Evolutionary conservation across 2,113 vertebrate species (phyloP).

Genomic region (Ariopsis seemanni): DNA sequence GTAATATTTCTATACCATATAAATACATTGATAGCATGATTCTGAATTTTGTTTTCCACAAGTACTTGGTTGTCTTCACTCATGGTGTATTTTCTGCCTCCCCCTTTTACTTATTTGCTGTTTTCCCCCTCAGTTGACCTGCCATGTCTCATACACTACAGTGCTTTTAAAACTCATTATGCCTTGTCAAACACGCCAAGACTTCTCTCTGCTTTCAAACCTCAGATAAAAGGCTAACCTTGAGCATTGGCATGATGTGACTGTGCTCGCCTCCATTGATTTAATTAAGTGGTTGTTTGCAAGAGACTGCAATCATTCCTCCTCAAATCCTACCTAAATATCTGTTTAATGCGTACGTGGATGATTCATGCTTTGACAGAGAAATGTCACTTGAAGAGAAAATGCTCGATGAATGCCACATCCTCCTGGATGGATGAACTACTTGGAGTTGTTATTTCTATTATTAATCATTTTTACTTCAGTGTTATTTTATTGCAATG

Average conservation of each 20-base stretch:
- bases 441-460: background rate
- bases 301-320: conserved; percentile 37
- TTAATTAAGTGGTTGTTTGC: conserved; percentile 48
- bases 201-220: conserved; percentile 37
- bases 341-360: conserved; percentile 40
- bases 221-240: conserved; percentile 62
- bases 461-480: background rate
- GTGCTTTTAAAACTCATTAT: conserved; percentile 53
- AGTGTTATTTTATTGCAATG: background rate
- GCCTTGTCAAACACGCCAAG: conserved; percentile 46
- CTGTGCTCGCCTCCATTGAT: conserved; percentile 29
- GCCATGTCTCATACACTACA: conserved; percentile 33
- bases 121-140: conserved; percentile 24
- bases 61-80: background rate
- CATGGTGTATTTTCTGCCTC: background rate
- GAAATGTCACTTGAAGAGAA: conserved; percentile 23
- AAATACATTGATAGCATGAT: background rate
- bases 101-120: background rate
- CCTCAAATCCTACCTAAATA: conserved; percentile 15
- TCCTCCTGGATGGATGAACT: background rate
- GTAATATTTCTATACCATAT: background rate
- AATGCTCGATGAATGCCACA: background rate
- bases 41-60: background rate
- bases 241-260: conserved; percentile 56
- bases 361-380: background rate